Evolutionary conservation across 2,888 invertebrate species (phyloP).

Genomic region (Nephrotoma appendiculata): DNA sequence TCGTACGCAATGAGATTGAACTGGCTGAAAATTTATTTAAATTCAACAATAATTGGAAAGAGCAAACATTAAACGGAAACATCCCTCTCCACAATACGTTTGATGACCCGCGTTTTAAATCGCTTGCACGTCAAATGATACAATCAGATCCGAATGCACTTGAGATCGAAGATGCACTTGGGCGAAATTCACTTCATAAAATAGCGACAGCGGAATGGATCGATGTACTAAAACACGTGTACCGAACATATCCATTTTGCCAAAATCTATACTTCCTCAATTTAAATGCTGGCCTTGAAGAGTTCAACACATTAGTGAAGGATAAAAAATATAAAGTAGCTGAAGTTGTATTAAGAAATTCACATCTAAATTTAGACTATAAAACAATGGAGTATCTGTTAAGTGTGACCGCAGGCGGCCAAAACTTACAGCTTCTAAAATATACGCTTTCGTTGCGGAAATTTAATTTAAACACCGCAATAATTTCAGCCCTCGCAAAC

Average conservation of each 20-base stretch:
- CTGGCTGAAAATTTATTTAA: background rate
- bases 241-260: background rate
- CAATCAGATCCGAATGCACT: background rate
- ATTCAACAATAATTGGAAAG: background rate
- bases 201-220: background rate
- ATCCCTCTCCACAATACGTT: background rate
- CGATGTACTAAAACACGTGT: background rate
- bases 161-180: background rate
- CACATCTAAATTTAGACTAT: background rate
- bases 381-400: background rate
- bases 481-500: background rate
- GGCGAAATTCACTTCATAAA: background rate
- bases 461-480: background rate
- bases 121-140: background rate
- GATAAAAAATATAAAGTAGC: background rate
- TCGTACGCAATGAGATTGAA: background rate
- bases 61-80: background rate
- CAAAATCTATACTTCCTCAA: background rate
- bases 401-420: background rate
- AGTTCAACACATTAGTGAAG: background rate
- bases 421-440: background rate
- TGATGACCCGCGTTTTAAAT: background rate
- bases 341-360: background rate
- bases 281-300: background rate
- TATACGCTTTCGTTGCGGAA: background rate